Percentiles rank a stretch among this genome's conserved stretches.
Conservation (phyloP, 2,113 vertebrate species). For the Asarcornis scutulata region DNA sequence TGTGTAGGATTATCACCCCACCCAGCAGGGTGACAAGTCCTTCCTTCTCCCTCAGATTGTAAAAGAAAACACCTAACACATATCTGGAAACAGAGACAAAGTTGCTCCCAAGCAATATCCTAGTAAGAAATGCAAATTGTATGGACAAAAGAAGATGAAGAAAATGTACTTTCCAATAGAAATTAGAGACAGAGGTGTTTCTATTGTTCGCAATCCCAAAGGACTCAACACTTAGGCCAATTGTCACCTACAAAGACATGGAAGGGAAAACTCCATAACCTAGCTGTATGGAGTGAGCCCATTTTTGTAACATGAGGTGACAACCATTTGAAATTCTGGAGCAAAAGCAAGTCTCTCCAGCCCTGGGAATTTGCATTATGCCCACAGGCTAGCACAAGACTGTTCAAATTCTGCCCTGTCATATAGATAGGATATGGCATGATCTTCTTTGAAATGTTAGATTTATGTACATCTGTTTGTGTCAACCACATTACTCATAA, state of each 20-base stretch:
- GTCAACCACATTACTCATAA: conserved; percentile 41
- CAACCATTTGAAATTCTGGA: conserved; percentile 53
- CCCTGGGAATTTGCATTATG: conserved; percentile 52
- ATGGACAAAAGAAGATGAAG: not conserved
- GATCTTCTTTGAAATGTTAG: conserved; percentile 63
- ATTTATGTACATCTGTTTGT: conserved; percentile 62
- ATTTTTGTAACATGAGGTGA: conserved; percentile 9
- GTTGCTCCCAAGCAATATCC: not conserved
- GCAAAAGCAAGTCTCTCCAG: conserved; percentile 28
- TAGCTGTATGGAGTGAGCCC: not conserved
- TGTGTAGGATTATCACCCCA: not conserved
- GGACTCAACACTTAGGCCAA: not conserved
- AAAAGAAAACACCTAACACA: not conserved
- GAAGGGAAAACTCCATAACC: not conserved
- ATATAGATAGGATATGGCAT: conserved; percentile 44
- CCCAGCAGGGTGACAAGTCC: not conserved
- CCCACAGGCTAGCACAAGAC: conserved; percentile 60
- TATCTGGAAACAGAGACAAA: not conserved
- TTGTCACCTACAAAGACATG: not conserved
- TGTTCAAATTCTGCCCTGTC: conserved; percentile 54
- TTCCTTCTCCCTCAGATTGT: not conserved
- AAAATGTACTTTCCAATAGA: not conserved
- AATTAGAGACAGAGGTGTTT: not conserved
- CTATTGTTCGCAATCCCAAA: not conserved
- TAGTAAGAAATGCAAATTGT: not conserved